Evolutionary conservation across 2,113 vertebrate species (phyloP), one percentile per base, ranked within the genome.

Genomic region (Andinoacara biseriatus): DNA sequence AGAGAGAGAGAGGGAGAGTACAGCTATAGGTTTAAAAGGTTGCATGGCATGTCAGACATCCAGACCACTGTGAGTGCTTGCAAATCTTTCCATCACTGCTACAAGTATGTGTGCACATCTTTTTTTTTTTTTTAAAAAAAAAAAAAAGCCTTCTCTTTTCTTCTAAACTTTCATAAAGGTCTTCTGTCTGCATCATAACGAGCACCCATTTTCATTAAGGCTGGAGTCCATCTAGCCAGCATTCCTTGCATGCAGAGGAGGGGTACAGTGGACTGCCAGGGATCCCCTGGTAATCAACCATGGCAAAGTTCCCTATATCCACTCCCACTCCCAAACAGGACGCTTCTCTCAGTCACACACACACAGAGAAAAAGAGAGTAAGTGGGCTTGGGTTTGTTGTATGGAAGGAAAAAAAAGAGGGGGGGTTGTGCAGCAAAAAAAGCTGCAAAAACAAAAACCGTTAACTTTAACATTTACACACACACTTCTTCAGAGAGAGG

Each of bases 31-130:
- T 78, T 56, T 60, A 49, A 58, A 84, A 83, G 76, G 75, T 83
- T 86, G 79, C 49, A 86, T 77, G 80, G 80, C 77, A 54, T 74
- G 87, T 83, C 75, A 81, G 67, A 74, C 43, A 76, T 63, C 58
- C 78, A 80, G 82, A 84, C 85, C 26, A 17, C 46, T 89, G 81
- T 86, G 88, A 83, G 43, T 87, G 85, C 83, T 58, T 87, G 86
- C 74, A 84, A 93, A 93, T 90, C 88, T 92, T 94, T 92, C 87
- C 87, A 85, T 63, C 85, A 59, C 63, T 79, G 72, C 60, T 80
- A 89, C 87, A 84, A 89, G 81, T 93, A 95, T 93, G 91, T 95
- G 94, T 94, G 92, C 92, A 93, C 87, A 89, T 87, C 92, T 88
- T 22, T 38, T 38, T 38, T 33, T 5, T 33, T 33, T 31, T 31